Base-by-base conservation (phyloP, 2,888 invertebrate genomes). In the Lydus trimaculatus region DNA sequence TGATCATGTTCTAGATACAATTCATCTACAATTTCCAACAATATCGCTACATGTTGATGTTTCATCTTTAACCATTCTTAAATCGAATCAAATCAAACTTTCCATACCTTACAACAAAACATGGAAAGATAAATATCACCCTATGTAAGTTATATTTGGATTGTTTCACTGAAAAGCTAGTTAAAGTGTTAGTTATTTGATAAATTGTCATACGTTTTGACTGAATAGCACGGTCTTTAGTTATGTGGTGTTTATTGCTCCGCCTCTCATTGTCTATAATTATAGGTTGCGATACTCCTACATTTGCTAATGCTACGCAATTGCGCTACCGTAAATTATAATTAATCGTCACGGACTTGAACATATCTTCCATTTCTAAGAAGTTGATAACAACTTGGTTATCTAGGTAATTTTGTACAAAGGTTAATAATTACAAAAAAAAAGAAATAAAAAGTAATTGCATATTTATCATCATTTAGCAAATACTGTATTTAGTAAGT, bases 211-310 rank as follows among this genome's bases (percentile, higher is more conserved):
- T n/a, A 77, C 74, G 75, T 69, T 72, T 73, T 58, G 67, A 70
- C 63, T 68, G 68, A 25, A 69, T 72, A 74, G 73, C 70, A 72
- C 63, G 70, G 70, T 70, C 33, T 61, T 61, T 70, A 69, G 75
- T 79, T 80, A 80, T 78, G 79, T 80, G 80, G 79, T 80, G 80
- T 76, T 74, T 70, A 66, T 67, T 39, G 72, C 77, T 74, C 82
- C 84, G 79, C 83, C 84, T 75, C 75, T 80, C 81, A 83, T 82
- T 83, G 82, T 83, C 80, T 80, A 78, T 84, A 84, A 84, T 84
- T 84, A 83, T 79, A 82, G 79, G 82, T 83, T 83, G 75, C 70
- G 75, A 62, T 70, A 71, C 72, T 68, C 73, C 74, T 76, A 72
- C 74, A 77, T 75, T 78, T 77, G 77, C 79, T 82, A 82, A 82